phyloP scores from a whole-genome alignment of 2,797 vertebrate species.

The Rhinogobio ventralis region DNA sequence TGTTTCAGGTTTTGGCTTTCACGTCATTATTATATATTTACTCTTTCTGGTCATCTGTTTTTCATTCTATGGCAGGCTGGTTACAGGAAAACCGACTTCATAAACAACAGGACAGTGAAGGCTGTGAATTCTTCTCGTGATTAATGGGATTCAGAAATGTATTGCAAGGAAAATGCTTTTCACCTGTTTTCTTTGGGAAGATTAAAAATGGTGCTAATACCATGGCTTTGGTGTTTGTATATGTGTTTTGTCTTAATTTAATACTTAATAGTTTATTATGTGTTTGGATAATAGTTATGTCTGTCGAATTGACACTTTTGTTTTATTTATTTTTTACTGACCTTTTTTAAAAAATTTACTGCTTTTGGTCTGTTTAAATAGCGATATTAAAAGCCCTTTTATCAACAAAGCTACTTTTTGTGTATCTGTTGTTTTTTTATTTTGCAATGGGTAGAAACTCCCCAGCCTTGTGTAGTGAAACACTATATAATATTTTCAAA shows the following conservation, averaged over 20 bases:
- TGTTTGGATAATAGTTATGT: neutral
- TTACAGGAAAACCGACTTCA: conserved; percentile 87
- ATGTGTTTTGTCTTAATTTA: conserved; percentile 24
- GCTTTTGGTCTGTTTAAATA: neutral
- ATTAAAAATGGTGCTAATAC: neutral
- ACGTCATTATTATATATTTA: neutral
- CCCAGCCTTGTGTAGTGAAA: neutral
- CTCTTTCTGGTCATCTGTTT: conserved; percentile 17
- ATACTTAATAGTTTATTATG: neutral
- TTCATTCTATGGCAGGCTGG: conserved; percentile 78
- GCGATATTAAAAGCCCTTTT: neutral
- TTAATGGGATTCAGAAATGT: conserved; percentile 42
- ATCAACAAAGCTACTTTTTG: conserved; percentile 7
- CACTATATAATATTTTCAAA: neutral
- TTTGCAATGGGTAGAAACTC: neutral
- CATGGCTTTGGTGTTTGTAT: neutral
- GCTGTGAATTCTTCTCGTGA: conserved; percentile 66
- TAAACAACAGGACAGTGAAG: conserved; percentile 85
- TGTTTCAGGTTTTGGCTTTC: neutral
- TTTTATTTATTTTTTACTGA: conserved; percentile 20
- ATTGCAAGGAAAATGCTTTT: neutral
- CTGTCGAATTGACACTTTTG: neutral
- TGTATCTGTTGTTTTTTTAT: neutral
- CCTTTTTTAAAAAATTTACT: neutral
- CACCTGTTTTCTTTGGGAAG: neutral